These are phyloP conservation scores for Noctua fimbriata DNA, from an alignment of 2,888 invertebrate genomes.

Conservation along the genomic window DNA sequence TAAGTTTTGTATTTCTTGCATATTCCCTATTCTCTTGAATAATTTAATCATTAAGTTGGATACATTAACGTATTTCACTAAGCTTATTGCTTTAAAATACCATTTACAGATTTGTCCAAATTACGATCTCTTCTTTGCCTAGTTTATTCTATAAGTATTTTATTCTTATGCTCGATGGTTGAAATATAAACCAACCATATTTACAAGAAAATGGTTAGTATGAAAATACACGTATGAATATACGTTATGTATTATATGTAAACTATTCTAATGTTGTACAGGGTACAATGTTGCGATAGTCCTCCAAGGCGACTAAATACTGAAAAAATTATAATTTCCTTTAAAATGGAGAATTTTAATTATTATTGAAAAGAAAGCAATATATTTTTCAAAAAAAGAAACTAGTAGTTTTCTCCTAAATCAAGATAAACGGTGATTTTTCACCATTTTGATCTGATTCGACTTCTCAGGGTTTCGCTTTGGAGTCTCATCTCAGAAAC, in stretches of 20 bases:
- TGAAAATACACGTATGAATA: constrained; percentile 56
- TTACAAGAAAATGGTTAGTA: constrained; percentile 40
- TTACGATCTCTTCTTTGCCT: constrained; percentile 2
- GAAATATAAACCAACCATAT: constrained; percentile 17
- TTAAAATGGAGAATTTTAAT: not conserved
- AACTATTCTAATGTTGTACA: constrained; percentile 30
- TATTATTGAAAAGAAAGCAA: not conserved
- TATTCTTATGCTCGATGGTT: constrained; percentile 11
- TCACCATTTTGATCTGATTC: not conserved
- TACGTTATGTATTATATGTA: constrained; percentile 30
- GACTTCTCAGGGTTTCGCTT: not conserved
- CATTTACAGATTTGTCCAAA: constrained; percentile 28
- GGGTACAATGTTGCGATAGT: not conserved
- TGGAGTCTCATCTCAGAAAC: constrained; percentile 14
- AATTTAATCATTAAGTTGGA: not conserved
- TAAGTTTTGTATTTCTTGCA: too few species aligned
- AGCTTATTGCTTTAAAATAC: not conserved
- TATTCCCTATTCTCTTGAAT: not conserved
- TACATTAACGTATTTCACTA: not conserved
- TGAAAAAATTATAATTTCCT: not conserved
- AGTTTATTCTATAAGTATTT: constrained; percentile 4
- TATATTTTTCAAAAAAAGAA: too few species aligned
- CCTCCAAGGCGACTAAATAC: not conserved
- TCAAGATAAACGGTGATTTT: not conserved
- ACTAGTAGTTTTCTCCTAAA: not conserved